Conservation (phyloP, 2,888 invertebrate species). For the Meloe dianella region DNA sequence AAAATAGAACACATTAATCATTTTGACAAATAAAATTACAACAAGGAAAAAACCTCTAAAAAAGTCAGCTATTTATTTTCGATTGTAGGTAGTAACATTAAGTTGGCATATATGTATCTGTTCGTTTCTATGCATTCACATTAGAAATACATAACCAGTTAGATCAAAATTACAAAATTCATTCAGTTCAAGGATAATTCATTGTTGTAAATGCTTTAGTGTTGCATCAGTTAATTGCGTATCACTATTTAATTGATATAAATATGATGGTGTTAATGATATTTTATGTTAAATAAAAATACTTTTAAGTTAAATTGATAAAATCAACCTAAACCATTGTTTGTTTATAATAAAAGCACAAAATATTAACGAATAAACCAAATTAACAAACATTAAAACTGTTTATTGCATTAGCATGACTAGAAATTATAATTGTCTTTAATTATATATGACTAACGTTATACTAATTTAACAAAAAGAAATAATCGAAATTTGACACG, state of each 20-base stretch:
- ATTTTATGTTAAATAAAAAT: conserved; percentile 13
- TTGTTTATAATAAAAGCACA: neutral
- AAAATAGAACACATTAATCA: conserved; percentile 19
- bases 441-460: neutral
- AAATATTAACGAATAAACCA: neutral
- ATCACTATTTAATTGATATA: conserved; percentile 20
- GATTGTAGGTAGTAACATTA: neutral
- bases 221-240: too few species aligned
- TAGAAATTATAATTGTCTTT: conserved; percentile 12
- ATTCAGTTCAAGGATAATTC: too few species aligned
- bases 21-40: conserved; percentile 18
- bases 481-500: neutral
- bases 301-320: conserved; percentile 20
- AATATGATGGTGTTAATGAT: conserved; percentile 16
- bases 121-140: neutral
- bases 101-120: too few species aligned
- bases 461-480: neutral
- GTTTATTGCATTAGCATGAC: conserved; percentile 23
- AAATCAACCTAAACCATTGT: neutral
- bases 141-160: too few species aligned
- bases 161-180: too few species aligned
- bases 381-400: conserved; percentile 11
- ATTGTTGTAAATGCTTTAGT: too few species aligned
- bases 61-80: conserved; percentile 15
- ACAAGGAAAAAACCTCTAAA: conserved; percentile 10